Conservation (phyloP, 2,113 vertebrate species). For the Dissostichus mawsoni region DNA sequence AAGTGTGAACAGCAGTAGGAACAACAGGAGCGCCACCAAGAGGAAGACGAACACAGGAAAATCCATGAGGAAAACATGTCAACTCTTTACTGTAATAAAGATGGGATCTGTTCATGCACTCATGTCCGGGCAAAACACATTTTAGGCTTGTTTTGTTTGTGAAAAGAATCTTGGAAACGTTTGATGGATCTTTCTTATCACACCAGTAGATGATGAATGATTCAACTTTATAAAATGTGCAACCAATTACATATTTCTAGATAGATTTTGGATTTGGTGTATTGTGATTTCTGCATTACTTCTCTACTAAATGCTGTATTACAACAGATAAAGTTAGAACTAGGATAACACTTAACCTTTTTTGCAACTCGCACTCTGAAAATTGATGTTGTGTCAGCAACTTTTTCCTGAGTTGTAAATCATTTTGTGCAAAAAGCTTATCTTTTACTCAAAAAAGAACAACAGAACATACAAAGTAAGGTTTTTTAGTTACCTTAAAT, state of each 20-base stretch:
- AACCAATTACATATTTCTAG: not conserved
- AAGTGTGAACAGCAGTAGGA: constrained; percentile 7
- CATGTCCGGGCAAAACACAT: too few relatives aligned
- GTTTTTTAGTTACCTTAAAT: not conserved
- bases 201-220: too few relatives aligned
- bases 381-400: not conserved
- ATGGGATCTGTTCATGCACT: too few relatives aligned
- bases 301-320: not conserved
- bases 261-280: not conserved
- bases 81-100: constrained; percentile 1
- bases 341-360: not conserved
- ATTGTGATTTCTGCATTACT: not conserved
- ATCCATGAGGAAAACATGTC: not conserved
- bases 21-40: constrained; percentile 31
- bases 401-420: not conserved
- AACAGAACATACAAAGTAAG: too few relatives aligned
- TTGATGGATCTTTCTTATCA: too few relatives aligned
- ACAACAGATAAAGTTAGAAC: not conserved
- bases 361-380: not conserved
- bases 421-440: too few relatives aligned
- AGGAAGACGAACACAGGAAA: constrained; percentile 6
- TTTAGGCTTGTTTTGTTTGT: too few relatives aligned
- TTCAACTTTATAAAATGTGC: too few relatives aligned
- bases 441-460: not conserved
- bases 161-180: too few relatives aligned